phyloP scores from a whole-genome alignment of 1,140 invertebrate species.

The Hirudo medicinalis region DNA sequence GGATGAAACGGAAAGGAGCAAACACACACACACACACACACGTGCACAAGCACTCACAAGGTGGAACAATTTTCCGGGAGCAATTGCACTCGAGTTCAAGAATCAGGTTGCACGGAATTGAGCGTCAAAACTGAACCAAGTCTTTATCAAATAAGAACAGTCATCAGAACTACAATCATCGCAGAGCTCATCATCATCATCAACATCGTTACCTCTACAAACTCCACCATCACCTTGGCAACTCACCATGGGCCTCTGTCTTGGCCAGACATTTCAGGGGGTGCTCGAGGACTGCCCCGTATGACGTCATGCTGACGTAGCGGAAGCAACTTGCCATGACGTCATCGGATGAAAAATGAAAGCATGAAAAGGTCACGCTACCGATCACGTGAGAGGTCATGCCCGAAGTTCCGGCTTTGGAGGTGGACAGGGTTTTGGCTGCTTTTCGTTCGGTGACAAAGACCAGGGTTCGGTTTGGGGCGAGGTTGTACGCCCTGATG shows the following conservation, averaged over 20 bases:
- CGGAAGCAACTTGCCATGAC: slow-evolving; percentile 4
- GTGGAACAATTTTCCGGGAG: too few relatives aligned
- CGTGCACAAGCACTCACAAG: too few relatives aligned
- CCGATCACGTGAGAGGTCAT: too few relatives aligned
- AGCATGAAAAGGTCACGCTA: slow-evolving; percentile 1
- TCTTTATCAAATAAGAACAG: neutral
- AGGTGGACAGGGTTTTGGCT: neutral
- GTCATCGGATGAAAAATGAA: slow-evolving; percentile 1
- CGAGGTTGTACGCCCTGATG: slow-evolving; percentile 7
- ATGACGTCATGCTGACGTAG: slow-evolving; percentile 9
- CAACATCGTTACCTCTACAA: neutral
- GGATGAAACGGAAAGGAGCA: too few relatives aligned
- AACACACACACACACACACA: too few relatives aligned
- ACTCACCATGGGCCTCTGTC: neutral
- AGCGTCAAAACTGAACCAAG: too few relatives aligned
- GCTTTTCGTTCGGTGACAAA: neutral
- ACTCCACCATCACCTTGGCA: neutral
- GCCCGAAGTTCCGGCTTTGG: neutral
- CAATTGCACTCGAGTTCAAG: too few relatives aligned
- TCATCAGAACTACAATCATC: neutral
- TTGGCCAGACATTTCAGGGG: neutral
- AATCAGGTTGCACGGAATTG: too few relatives aligned
- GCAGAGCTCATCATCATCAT: neutral
- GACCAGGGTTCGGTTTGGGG: neutral
- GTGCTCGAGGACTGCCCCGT: neutral